Evolutionary conservation across 1,140 invertebrate genomes (phyloP).

Genomic region (Plodia interpunctella): DNA sequence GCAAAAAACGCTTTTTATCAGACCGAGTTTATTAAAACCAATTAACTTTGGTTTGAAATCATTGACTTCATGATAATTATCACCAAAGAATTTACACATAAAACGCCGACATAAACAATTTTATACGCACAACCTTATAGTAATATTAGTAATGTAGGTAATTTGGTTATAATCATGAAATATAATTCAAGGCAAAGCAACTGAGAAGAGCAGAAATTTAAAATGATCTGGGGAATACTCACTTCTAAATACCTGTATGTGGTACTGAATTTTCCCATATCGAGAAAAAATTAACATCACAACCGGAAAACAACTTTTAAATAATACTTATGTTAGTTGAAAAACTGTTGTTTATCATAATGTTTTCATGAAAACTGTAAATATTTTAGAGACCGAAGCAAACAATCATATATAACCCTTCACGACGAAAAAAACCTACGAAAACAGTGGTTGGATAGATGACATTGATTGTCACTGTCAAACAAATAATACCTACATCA

Average conservation of each 20-base stretch:
- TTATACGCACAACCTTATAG: too few species aligned
- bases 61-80: too few species aligned
- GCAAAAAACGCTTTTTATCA: too few species aligned
- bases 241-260: slow-evolving; percentile 76
- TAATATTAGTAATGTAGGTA: too few species aligned
- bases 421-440: not conserved
- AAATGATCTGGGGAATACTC: slow-evolving; percentile 18
- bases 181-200: not conserved
- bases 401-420: not conserved
- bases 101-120: too few species aligned
- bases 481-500: not conserved
- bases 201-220: not conserved
- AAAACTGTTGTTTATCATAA: slow-evolving; percentile 14
- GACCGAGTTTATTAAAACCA: too few species aligned
- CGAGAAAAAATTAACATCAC: slow-evolving; percentile 65
- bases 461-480: not conserved
- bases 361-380: not conserved
- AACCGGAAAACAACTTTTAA: slow-evolving; percentile 36
- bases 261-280: slow-evolving; percentile 75
- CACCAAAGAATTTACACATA: too few species aligned
- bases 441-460: not conserved
- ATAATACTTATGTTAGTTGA: slow-evolving; percentile 18
- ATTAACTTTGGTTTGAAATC: too few species aligned
- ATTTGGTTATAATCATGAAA: not conserved
- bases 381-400: not conserved